Conservation (phyloP, 92 coral and sea anemone species). For the Phymanthus crucifer region DNA sequence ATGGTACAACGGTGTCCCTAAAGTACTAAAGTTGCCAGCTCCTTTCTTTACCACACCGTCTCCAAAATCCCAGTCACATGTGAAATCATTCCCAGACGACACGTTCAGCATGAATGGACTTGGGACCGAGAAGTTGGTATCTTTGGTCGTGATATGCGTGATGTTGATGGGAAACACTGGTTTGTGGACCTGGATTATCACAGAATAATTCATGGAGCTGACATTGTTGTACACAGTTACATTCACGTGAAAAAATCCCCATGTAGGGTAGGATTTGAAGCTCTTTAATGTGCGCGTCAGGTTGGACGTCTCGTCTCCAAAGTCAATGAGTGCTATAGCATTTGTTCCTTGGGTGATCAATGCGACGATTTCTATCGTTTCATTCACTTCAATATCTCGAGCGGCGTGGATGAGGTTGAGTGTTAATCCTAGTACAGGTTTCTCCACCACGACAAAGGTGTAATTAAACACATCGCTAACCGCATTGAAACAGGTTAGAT, state of each 20-base stretch:
- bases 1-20: conserved; percentile 47
- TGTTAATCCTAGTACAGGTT: conserved; percentile 46
- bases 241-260: conserved; percentile 46
- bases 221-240: conserved; percentile 70
- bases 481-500: conserved; percentile 51
- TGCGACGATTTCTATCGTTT: conserved; percentile 56
- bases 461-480: conserved; percentile 27
- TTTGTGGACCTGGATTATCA: conserved; percentile 63
- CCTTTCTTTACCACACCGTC: conserved; percentile 31
- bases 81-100: conserved; percentile 71
- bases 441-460: conserved; percentile 47
- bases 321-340: conserved; percentile 39
- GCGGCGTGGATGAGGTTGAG: conserved; percentile 50
- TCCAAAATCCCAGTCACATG: conserved; percentile 81
- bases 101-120: conserved; percentile 54
- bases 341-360: conserved; percentile 54
- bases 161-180: conserved; percentile 68
- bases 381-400: conserved; percentile 87
- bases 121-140: conserved; percentile 53
- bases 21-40: conserved; percentile 47
- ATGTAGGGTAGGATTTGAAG: conserved; percentile 39
- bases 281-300: conserved; percentile 12
- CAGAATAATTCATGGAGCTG: conserved; percentile 45
- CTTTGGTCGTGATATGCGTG: conserved; percentile 41
- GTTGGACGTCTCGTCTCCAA: conserved; percentile 38